Base-by-base conservation (phyloP, 1,140 invertebrate species). In the Drosophila rufa region DNA sequence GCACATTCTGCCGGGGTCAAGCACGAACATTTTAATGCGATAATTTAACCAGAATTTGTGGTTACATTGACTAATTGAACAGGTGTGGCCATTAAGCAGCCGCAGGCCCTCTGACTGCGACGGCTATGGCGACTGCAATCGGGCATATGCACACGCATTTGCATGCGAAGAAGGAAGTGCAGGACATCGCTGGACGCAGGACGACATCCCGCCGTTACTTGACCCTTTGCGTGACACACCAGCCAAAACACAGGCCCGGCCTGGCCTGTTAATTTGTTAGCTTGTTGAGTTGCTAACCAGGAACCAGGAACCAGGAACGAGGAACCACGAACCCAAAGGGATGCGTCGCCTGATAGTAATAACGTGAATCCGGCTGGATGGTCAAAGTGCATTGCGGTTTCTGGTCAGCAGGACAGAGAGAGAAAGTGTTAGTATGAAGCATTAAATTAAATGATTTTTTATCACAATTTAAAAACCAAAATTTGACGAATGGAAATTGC, bases 11-110 rank as follows among this genome's bases (percentile, higher is more conserved):
- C 19, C 19, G 86, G 76, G 83, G 91, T 89, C 89, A 90, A 77
- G 86, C 85, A 92, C 91, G 91, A 91, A 92, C 85, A 92, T 92
- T 92, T 92, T 92, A 92, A 92, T 92, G 91, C 91, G 84, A 92
- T 92, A 92, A 92, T 92, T 92, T 92, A 91, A 92, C 91, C 91
- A 91, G 91, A 85, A 92, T 79, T 92, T 92, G 91, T 80, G 91
- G 91, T 92, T 82, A 90, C 87, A 92, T 92, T 92, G 91, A 91
- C 91, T 92, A 92, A 92, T 92, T 92, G 91, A 92, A 92, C 91
- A 92, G 91, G 91, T 92, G 90, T 91, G 90, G 90, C 87, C 83
- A 92, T 91, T 91, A 91, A 82, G 83, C 79, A 91, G 84, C 89
- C 89, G 77, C 89, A 91, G 82, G 82, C 81, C 33, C 53, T 40